Percentiles rank a stretch among this genome's conserved stretches.
These are phyloP conservation scores for Microtus pennsylvanicus DNA, from an alignment of 2,113 vertebrate species.

Conservation along the genomic window DNA sequence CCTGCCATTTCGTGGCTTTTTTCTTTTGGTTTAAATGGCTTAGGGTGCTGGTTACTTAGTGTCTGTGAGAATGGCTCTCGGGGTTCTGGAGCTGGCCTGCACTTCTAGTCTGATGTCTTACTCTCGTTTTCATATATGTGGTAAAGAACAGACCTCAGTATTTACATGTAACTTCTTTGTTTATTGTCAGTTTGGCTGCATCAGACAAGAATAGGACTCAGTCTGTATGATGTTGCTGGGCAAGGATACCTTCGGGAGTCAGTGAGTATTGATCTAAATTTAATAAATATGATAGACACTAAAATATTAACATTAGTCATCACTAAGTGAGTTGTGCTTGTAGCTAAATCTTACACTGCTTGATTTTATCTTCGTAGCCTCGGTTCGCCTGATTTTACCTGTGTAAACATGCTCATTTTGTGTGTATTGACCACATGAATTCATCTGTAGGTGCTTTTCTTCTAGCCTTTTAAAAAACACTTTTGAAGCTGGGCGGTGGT, in stretches of 20 bases:
- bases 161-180: constrained; percentile 59
- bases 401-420: neutral
- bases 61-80: neutral
- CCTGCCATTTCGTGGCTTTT: neutral
- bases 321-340: neutral
- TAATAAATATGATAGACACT: neutral
- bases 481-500: neutral
- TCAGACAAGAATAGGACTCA: constrained; percentile 98
- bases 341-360: neutral
- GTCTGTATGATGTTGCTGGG: constrained; percentile 98
- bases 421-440: constrained; percentile 11
- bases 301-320: constrained; percentile 35
- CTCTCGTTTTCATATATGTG: constrained; percentile 10
- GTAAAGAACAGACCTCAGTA: constrained; percentile 36
- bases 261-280: constrained; percentile 86
- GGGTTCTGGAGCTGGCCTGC: neutral
- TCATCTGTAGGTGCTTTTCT: constrained; percentile 3
- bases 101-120: constrained; percentile 4
- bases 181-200: constrained; percentile 90
- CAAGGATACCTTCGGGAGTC: constrained; percentile 99
- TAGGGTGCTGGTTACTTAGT: neutral
- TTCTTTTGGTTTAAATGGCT: constrained; percentile 45
- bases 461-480: neutral
- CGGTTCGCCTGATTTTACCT: neutral
- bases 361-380: neutral